These are phyloP conservation scores for Xenus cinereus DNA, from an alignment of 2,113 vertebrate species.

Conservation along the genomic window DNA sequence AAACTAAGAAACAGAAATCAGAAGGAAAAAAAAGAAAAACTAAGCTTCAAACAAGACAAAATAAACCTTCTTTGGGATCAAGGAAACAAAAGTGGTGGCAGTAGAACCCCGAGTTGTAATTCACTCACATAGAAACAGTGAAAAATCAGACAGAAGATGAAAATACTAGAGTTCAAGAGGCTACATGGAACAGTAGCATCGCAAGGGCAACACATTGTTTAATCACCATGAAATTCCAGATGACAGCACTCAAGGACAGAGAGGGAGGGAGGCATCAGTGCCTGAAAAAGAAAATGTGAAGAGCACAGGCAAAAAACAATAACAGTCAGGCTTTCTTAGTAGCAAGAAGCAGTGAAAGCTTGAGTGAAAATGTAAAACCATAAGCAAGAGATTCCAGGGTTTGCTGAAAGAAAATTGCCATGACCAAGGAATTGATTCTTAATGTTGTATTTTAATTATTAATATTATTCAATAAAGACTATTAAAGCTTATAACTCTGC, in stretches of 20 bases:
- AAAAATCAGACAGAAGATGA: conserved; percentile 35
- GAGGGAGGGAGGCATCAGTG: conserved; percentile 22
- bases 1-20: neutral
- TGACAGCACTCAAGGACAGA: conserved; percentile 68
- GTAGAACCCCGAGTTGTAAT: neutral
- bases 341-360: neutral
- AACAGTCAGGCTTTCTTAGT: neutral
- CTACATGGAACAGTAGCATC: conserved; percentile 35
- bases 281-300: conserved; percentile 55
- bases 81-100: conserved; percentile 25
- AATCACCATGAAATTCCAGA: conserved; percentile 64
- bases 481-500: neutral
- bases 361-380: neutral
- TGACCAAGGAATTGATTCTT: neutral
- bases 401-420: neutral
- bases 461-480: neutral
- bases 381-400: neutral
- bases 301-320: neutral
- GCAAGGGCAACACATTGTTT: conserved; percentile 56
- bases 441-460: neutral
- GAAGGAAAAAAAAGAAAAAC: neutral
- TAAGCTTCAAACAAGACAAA: conserved; percentile 9
- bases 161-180: conserved; percentile 57
- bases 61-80: neutral
- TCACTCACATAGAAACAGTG: neutral